Percentiles rank a stretch among this genome's conserved stretches.
phyloP scores from a whole-genome alignment of 2,888 invertebrate species.

The Melolontha melolontha region DNA sequence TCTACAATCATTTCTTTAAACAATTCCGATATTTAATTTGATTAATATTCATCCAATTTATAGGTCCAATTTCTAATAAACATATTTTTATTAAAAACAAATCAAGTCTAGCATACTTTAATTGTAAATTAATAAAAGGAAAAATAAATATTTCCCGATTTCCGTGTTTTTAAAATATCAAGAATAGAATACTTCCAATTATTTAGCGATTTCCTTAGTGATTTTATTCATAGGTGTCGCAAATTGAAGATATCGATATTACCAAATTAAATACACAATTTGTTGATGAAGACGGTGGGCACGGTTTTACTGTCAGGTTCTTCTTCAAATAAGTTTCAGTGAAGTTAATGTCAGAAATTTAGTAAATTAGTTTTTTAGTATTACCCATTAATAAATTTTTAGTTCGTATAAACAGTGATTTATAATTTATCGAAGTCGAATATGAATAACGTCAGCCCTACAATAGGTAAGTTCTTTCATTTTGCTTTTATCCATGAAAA shows the following conservation, averaged over 20 bases:
- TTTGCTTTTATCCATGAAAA: background rate
- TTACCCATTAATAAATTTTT: background rate
- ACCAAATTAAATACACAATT: slow-evolving; percentile 13
- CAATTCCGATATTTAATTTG: no score
- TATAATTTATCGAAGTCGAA: background rate
- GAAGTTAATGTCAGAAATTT: slow-evolving; percentile 35
- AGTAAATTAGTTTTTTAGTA: slow-evolving; percentile 26
- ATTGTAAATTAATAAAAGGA: no score
- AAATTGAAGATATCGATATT: background rate
- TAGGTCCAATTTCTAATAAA: no score
- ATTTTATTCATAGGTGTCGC: slow-evolving; percentile 9
- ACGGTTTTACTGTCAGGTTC: slow-evolving; percentile 13
- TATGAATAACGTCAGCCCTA: slow-evolving; percentile 61
- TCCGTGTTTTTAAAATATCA: no score
- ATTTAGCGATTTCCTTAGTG: no score
- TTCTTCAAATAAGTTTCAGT: slow-evolving; percentile 13
- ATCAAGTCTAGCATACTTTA: no score
- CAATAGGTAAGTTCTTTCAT: slow-evolving; percentile 55
- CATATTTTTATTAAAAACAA: no score
- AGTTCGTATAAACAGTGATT: slow-evolving; percentile 8
- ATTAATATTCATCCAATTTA: no score
- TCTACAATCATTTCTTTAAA: no score
- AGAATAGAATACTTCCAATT: no score
- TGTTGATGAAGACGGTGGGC: slow-evolving; percentile 19
- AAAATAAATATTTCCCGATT: no score